These are phyloP conservation scores for Melitaea cinxia DNA, from an alignment of 1,140 invertebrate genomes.

Conservation along the genomic window DNA sequence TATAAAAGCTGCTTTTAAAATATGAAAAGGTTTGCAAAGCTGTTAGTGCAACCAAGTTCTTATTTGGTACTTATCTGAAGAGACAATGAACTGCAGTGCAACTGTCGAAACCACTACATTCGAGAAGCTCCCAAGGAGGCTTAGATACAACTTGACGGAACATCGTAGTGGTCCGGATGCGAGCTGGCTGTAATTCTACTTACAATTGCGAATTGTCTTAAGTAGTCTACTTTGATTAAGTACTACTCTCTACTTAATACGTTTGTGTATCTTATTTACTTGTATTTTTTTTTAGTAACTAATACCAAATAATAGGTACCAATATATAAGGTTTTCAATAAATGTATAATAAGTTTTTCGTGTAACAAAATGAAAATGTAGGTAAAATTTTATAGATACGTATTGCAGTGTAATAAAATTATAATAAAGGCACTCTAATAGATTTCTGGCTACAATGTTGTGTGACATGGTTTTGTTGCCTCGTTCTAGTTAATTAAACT, in stretches of 20 bases:
- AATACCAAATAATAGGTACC: neutral
- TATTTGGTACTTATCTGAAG: slow-evolving; percentile 20
- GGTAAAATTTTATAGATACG: neutral
- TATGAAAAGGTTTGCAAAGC: slow-evolving; percentile 2
- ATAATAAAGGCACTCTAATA: neutral
- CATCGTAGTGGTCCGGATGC: slow-evolving; percentile 14
- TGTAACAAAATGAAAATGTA: neutral
- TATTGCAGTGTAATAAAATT: neutral
- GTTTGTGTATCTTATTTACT: no score
- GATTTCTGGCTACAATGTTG: neutral
- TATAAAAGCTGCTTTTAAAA: no score
- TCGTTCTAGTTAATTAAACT: slow-evolving; percentile 1
- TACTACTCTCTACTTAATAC: neutral
- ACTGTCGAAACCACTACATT: slow-evolving; percentile 26
- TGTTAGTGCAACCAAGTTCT: slow-evolving; percentile 1
- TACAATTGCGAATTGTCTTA: neutral
- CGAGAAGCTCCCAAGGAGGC: slow-evolving; percentile 11
- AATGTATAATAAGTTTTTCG: neutral
- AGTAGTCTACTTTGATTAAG: neutral
- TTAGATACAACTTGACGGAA: slow-evolving; percentile 22
- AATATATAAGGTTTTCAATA: neutral
- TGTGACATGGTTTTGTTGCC: neutral
- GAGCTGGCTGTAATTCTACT: slow-evolving; percentile 8
- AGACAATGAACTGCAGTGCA: slow-evolving; percentile 12
- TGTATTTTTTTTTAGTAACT: neutral